phyloP scores from a whole-genome alignment of 2,113 vertebrate species.

The Aegithalos caudatus region DNA sequence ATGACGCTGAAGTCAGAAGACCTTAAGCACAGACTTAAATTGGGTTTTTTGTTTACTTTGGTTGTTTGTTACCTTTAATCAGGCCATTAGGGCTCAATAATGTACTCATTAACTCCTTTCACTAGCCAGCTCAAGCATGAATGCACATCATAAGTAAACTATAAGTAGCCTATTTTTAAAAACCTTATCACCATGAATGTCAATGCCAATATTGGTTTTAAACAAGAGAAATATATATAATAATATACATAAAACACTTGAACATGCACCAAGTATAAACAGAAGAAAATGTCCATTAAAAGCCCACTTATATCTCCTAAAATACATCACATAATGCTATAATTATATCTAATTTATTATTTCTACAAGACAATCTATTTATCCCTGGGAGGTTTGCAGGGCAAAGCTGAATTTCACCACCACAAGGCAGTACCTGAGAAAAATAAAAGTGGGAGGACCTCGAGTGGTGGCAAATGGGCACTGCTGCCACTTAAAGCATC shows the following conservation, averaged over 20 bases:
- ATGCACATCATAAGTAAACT: not conserved
- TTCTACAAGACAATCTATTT: not conserved
- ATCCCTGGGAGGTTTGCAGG: not conserved
- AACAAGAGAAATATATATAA: not conserved
- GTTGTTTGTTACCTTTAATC: not conserved
- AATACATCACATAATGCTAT: not conserved
- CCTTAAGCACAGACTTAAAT: not conserved
- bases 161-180: not conserved
- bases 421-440: not conserved
- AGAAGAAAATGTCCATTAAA: not conserved
- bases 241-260: not conserved
- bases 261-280: not conserved
- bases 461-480: constrained; percentile 26
- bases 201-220: not conserved
- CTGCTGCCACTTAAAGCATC: not conserved
- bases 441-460: constrained; percentile 55
- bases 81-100: not conserved
- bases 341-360: not conserved
- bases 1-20: not conserved
- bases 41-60: not conserved
- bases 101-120: not conserved
- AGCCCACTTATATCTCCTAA: not conserved
- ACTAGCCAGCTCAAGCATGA: not conserved
- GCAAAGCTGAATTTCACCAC: not conserved
- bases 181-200: not conserved